Evolutionary conservation across 2,797 vertebrate species (phyloP).

Genomic region (Falco biarmicus): DNA sequence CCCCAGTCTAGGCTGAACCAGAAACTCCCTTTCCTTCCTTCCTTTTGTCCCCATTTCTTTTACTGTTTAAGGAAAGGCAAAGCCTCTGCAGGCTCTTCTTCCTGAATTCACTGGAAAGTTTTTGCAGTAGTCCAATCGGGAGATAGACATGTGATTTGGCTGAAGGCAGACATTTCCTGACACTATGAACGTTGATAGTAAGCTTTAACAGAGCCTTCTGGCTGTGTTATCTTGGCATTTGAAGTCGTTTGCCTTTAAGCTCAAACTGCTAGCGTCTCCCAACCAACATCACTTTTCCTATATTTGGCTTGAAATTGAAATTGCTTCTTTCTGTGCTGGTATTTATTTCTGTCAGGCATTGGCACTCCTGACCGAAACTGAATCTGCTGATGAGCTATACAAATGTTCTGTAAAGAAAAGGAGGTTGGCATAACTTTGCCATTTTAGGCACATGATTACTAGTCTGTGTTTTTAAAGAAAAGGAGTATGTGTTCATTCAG

Average conservation of each 20-base stretch:
- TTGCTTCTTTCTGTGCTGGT: background rate
- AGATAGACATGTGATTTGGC: background rate
- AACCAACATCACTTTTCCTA: background rate
- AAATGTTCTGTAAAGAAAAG: background rate
- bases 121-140: background rate
- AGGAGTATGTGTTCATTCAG: background rate
- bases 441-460: background rate
- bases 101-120: background rate
- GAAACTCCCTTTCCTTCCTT: background rate
- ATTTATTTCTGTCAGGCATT: background rate
- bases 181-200: background rate
- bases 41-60: background rate
- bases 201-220: background rate
- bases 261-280: background rate
- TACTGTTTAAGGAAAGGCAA: background rate
- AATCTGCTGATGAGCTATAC: background rate
- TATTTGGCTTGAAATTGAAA: background rate
- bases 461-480: background rate
- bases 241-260: background rate
- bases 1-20: background rate
- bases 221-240: background rate
- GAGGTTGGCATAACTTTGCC: background rate
- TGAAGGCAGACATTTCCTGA: background rate
- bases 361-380: background rate
- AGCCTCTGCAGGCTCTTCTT: background rate